Evolutionary conservation across 1,140 invertebrate genomes (phyloP).

Genomic region (Vanessa atalanta): DNA sequence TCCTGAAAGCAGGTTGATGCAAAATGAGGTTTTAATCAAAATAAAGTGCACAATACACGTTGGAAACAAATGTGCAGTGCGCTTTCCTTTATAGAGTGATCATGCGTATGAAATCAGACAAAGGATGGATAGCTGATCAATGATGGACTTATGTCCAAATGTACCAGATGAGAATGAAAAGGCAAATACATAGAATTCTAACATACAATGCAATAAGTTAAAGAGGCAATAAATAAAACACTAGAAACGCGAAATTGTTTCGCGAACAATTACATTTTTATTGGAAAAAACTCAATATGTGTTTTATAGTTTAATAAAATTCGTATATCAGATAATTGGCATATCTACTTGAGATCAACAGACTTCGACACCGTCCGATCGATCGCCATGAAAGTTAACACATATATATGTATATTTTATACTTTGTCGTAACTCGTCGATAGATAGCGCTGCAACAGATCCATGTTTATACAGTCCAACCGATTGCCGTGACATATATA

Average conservation of each 20-base stretch:
- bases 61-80: not conserved
- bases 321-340: too few species aligned
- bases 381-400: too few species aligned
- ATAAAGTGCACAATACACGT: not conserved
- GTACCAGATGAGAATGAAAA: not conserved
- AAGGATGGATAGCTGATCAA: not conserved
- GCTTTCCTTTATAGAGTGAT: not conserved
- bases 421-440: too few species aligned
- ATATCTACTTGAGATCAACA: too few species aligned
- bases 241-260: not conserved
- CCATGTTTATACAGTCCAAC: too few species aligned
- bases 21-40: not conserved
- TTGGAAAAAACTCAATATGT: too few species aligned
- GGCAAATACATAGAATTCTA: not conserved
- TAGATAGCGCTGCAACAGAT: too few species aligned
- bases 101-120: constrained; percentile 16
- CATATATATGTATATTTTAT: too few species aligned
- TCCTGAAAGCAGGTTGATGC: not conserved
- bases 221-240: not conserved
- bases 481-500: too few species aligned
- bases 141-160: not conserved
- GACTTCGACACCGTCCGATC: too few species aligned
- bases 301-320: too few species aligned
- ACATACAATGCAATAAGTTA: not conserved
- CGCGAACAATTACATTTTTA: too few species aligned